These are phyloP conservation scores for Ericerus pela DNA, from an alignment of 1,140 invertebrate genomes.

Conservation along the genomic window DNA sequence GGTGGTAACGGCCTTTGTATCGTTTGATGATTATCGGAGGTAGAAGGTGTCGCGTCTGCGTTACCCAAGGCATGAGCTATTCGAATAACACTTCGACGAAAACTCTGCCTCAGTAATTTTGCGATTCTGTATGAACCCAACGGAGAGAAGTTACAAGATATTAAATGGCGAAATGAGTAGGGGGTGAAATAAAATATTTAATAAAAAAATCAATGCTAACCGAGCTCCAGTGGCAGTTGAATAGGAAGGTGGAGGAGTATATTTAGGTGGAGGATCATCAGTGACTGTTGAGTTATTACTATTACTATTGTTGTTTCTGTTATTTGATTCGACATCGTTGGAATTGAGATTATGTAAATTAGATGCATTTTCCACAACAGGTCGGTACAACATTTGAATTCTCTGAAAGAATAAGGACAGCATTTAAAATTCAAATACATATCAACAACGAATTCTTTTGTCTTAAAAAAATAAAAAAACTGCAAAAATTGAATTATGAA, in stretches of 20 bases:
- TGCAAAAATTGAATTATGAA: too few species aligned
- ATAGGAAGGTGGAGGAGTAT: conserved; percentile 81
- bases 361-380: conserved; percentile 35
- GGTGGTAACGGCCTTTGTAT: conserved; percentile 30
- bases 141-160: conserved; percentile 16
- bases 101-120: conserved; percentile 60
- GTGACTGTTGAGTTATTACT: conserved; percentile 26
- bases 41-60: conserved; percentile 30
- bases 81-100: conserved; percentile 61
- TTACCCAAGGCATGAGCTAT: conserved; percentile 33
- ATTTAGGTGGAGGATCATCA: conserved; percentile 78
- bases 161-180: background rate
- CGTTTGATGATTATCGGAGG: conserved; percentile 26
- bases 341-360: conserved; percentile 25
- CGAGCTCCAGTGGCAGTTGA: conserved; percentile 71
- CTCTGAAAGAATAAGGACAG: conserved; percentile 43
- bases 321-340: conserved; percentile 29
- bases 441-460: too few species aligned
- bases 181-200: background rate
- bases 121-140: conserved; percentile 39
- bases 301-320: background rate
- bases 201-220: conserved; percentile 21
- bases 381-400: conserved; percentile 55
- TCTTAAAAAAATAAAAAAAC: too few species aligned
- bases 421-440: too few species aligned